phyloP scores from a whole-genome alignment of 2,888 invertebrate genomes.

The Drosophila testacea region DNA sequence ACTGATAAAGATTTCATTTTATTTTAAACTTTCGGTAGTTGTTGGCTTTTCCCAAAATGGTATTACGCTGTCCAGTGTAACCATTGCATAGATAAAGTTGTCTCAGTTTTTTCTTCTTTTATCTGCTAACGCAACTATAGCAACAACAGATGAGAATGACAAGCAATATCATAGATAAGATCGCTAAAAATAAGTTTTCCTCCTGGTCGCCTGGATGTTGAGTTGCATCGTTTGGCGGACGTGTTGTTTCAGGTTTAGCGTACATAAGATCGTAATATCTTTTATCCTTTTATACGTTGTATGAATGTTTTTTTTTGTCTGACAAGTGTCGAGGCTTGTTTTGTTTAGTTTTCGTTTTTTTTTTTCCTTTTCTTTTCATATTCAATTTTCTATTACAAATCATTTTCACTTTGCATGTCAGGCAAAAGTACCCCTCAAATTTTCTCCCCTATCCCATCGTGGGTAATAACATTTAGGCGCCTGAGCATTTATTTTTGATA shows the following conservation, averaged over 20 bases:
- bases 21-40: not conserved
- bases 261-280: slow-evolving; percentile 4
- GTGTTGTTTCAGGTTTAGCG: not conserved
- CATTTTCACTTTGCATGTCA: slow-evolving; percentile 69
- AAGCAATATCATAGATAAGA: slow-evolving; percentile 26
- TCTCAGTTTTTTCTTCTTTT: not conserved
- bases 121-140: slow-evolving; percentile 31
- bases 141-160: slow-evolving; percentile 39
- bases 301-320: not conserved
- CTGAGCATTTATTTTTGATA: slow-evolving; percentile 47
- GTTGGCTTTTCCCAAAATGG: slow-evolving; percentile 3
- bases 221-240: slow-evolving; percentile 2
- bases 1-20: not conserved
- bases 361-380: not conserved
- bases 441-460: not conserved
- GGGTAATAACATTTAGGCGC: slow-evolving; percentile 50
- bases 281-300: not conserved
- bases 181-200: slow-evolving; percentile 1
- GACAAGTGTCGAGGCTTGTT: slow-evolving; percentile 16
- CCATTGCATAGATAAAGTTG: not conserved
- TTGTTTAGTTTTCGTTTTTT: slow-evolving; percentile 23
- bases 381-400: slow-evolving; percentile 35
- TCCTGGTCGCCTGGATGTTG: slow-evolving; percentile 20
- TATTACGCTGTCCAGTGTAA: not conserved
- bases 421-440: slow-evolving; percentile 10